Percentiles rank a stretch among this genome's conserved stretches.
These are phyloP conservation scores for Lepidotrigona ventralis DNA, from an alignment of 1,140 invertebrate species.

Conservation along the genomic window DNA sequence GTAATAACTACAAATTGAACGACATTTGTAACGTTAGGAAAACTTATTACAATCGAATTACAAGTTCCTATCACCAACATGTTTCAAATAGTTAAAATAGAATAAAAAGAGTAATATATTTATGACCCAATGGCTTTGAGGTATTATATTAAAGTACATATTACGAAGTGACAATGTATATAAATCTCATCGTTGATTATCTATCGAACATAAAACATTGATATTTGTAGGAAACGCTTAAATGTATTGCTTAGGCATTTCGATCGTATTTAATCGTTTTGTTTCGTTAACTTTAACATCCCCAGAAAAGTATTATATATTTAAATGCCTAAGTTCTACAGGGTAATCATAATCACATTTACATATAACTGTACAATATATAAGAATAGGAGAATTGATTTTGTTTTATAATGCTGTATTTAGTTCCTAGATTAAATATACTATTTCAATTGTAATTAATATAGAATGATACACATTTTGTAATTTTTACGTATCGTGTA, in stretches of 20 bases:
- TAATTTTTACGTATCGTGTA: constrained; percentile 54
- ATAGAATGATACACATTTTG: constrained; percentile 50
- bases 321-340: constrained; percentile 52
- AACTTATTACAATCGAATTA: constrained; percentile 12
- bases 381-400: constrained; percentile 35
- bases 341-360: constrained; percentile 19
- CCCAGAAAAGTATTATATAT: not conserved
- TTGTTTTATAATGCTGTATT: constrained; percentile 53
- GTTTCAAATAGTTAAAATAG: not conserved
- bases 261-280: not conserved
- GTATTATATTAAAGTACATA: constrained; percentile 21
- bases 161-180: constrained; percentile 33
- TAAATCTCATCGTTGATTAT: constrained; percentile 40
- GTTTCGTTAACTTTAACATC: not conserved
- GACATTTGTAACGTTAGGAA: not conserved
- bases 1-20: not conserved
- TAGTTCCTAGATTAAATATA: constrained; percentile 52
- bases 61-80: constrained; percentile 21
- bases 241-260: constrained; percentile 50
- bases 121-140: constrained; percentile 45
- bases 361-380: constrained; percentile 29
- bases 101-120: constrained; percentile 3
- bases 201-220: constrained; percentile 17
- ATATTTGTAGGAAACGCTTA: constrained; percentile 17
- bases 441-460: constrained; percentile 53